Evolutionary conservation across 2,797 vertebrate genomes (phyloP).

Genomic region (Apogon talboti): DNA sequence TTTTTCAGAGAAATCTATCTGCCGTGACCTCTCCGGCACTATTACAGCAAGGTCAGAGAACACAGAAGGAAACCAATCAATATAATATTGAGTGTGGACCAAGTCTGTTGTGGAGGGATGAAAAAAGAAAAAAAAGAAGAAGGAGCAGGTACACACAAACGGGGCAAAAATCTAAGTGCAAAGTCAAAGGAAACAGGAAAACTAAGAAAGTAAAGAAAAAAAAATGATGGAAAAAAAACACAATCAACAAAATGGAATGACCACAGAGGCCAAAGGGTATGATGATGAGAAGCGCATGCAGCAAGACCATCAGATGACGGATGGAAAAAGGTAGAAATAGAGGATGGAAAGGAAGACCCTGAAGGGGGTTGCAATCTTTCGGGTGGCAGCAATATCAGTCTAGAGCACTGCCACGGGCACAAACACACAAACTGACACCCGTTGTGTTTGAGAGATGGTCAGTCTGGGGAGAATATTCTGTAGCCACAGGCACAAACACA

Average conservation of each 20-base stretch:
- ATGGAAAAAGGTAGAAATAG: conserved; percentile 38
- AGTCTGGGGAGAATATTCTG: conserved; percentile 45
- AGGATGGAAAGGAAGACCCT: conserved; percentile 37
- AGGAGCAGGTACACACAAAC: conserved; percentile 23
- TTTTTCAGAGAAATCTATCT: conserved; percentile 81
- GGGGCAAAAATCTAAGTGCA: conserved; percentile 19
- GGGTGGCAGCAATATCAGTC: conserved; percentile 61
- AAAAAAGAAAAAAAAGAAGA: conserved; percentile 24
- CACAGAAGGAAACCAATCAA: conserved; percentile 79
- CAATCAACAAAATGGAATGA: conserved; percentile 7
- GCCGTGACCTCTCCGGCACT: conserved; percentile 72
- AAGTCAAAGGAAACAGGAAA: conserved; percentile 6
- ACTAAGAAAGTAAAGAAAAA: background rate
- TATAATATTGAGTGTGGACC: conserved; percentile 73
- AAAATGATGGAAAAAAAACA: background rate
- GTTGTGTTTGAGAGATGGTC: conserved; percentile 48
- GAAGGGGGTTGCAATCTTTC: conserved; percentile 51
- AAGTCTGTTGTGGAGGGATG: conserved; percentile 45
- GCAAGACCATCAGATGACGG: conserved; percentile 33
- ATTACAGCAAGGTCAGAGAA: conserved; percentile 84
- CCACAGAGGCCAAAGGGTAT: conserved; percentile 6
- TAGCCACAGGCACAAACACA: conserved; percentile 59
- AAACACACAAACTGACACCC: conserved; percentile 42
- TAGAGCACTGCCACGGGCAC: conserved; percentile 51
- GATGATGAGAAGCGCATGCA: conserved; percentile 1